Evolutionary conservation across 2,888 invertebrate species (phyloP), one percentile per base, ranked within the genome.

Genomic region (Epinotia brunnichana): DNA sequence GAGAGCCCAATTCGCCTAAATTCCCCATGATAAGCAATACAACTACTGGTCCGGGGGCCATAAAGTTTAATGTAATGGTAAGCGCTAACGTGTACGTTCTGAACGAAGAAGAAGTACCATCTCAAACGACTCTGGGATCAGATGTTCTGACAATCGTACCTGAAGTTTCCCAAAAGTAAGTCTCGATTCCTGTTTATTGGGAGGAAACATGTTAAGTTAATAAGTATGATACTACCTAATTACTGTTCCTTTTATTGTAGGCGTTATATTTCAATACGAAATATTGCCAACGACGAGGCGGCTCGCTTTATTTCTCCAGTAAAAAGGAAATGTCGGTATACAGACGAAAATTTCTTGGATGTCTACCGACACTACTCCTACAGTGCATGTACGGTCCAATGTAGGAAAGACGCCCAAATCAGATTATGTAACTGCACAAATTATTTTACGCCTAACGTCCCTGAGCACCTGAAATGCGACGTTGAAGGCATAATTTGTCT

Each of bases 241-340:
- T n/a, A n/a, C n/a, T n/a, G n/a, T n/a, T n/a, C n/a, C n/a, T n/a
- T n/a, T n/a, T n/a, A 54, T 83, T 81, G 11, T 79, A 95, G 95
- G 15, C 94, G 95, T 13, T 90, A 88, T 73, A 94, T 95, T 71
- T 89, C 94, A 2, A 90, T 95, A 74, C 90, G 93, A 13, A 95
- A 96, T 78, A 96, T 96, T 63, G 95, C 95, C 78, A 96, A 96
- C 83, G 96, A 96, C 78, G 93, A 94, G 2, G 95, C 94, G 74
- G 95, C 95, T 0, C 93, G 95, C 2, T 90, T 94, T 69, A 95
- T 96, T 3, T 90, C 94, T 19, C 94, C 96, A 0, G 85, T 89
- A 7, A 96, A 96, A 83, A 94, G 97, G n/a, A 95, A 95, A 82
- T 97, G 97, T 82, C 95, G 96, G 3, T 97, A 96, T 80, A 94